These are phyloP conservation scores for Riparia riparia DNA, from an alignment of 2,113 vertebrate species.

Conservation along the genomic window DNA sequence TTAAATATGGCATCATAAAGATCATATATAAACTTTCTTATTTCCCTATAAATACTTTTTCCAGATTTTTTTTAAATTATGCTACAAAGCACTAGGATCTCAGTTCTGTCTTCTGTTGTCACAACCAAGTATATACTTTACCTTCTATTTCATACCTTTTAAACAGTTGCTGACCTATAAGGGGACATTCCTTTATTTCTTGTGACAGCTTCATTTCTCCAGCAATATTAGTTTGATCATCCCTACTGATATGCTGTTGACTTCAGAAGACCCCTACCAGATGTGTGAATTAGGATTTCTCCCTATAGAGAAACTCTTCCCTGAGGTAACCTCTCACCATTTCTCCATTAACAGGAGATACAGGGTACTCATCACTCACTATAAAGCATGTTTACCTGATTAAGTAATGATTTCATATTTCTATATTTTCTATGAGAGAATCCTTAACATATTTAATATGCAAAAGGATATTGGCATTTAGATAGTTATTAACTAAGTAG, in stretches of 20 bases:
- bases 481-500: not conserved
- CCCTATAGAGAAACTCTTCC: not conserved
- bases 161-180: not conserved
- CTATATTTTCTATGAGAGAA: not conserved
- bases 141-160: not conserved
- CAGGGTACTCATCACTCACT: not conserved
- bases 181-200: not conserved
- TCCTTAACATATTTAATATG: not conserved
- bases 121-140: not conserved
- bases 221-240: not conserved
- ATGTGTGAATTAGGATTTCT: not conserved
- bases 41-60: not conserved
- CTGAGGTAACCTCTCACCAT: not conserved
- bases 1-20: not conserved
- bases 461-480: not conserved
- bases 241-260: not conserved
- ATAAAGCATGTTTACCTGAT: not conserved
- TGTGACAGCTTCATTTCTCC: conserved; percentile 3
- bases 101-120: not conserved
- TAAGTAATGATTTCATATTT: not conserved
- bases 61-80: not conserved
- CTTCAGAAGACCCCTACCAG: not conserved
- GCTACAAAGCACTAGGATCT: not conserved
- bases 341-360: not conserved
- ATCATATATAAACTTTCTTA: not conserved